Conservation (phyloP, 1,140 invertebrate genomes). For the Drosophila nikananu region DNA sequence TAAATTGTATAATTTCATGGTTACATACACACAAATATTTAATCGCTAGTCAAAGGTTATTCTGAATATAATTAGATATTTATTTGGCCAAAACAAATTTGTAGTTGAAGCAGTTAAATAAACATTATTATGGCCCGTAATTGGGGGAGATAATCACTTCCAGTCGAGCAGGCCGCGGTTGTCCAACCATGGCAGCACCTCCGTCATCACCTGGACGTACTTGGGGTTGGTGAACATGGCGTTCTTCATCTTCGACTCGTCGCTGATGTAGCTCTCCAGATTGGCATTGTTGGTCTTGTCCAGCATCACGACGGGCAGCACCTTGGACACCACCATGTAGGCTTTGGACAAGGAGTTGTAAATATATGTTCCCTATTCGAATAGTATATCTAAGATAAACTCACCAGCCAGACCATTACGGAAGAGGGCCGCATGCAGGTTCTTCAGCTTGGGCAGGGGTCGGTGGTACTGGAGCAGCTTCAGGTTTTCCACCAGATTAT, state of each 20-base stretch:
- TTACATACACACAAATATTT: neutral
- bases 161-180: constrained; percentile 80
- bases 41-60: neutral
- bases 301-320: constrained; percentile 77
- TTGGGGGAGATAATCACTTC: constrained; percentile 58
- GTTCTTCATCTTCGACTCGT: constrained; percentile 73
- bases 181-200: constrained; percentile 80
- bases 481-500: constrained; percentile 72
- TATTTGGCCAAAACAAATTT: constrained; percentile 28
- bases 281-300: constrained; percentile 62
- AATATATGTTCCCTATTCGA: neutral
- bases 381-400: neutral
- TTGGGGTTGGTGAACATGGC: constrained; percentile 80
- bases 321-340: constrained; percentile 79
- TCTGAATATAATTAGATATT: constrained; percentile 17
- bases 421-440: constrained; percentile 66
- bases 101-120: constrained; percentile 23
- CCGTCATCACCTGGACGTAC: constrained; percentile 73
- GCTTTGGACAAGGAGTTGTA: constrained; percentile 28
- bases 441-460: constrained; percentile 74
- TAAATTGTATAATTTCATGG: neutral
- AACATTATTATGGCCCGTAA: constrained; percentile 14
- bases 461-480: constrained; percentile 78
- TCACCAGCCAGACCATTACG: constrained; percentile 75
- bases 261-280: constrained; percentile 53